Evolutionary conservation across 2,797 vertebrate species (phyloP).

Genomic region (Pogoniulus pusillus): DNA sequence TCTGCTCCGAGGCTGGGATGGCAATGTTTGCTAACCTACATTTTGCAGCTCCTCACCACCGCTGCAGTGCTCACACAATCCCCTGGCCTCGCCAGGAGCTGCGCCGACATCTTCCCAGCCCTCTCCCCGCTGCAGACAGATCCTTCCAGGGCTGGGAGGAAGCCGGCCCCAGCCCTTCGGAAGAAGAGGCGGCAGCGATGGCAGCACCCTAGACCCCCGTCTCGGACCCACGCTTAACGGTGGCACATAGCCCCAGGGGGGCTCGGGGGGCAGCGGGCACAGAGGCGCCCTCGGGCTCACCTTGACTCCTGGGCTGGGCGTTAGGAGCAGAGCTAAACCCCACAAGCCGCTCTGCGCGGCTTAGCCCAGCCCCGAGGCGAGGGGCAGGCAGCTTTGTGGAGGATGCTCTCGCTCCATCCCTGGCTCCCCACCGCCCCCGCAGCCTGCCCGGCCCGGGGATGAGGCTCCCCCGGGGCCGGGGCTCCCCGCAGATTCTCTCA

Average conservation of each 20-base stretch:
- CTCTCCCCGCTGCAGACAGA: neutral
- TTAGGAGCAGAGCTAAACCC: neutral
- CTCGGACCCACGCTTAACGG: too few species aligned
- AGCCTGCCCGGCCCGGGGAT: too few species aligned
- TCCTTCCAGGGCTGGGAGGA: neutral
- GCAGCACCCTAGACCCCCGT: neutral
- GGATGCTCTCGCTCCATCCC: neutral
- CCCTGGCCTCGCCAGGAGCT: neutral
- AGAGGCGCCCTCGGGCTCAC: constrained; percentile 49
- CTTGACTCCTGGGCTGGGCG: constrained; percentile 34
- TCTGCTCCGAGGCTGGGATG: neutral
- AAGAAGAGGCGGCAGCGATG: neutral
- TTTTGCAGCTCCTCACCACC: neutral
- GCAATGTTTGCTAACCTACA: constrained; percentile 51
- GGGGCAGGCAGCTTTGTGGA: neutral
- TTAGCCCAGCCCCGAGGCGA: neutral
- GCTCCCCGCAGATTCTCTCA: neutral
- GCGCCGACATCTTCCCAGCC: neutral
- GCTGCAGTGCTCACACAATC: neutral
- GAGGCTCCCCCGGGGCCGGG: neutral
- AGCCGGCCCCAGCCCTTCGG: neutral
- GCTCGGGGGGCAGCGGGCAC: neutral
- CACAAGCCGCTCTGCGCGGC: neutral
- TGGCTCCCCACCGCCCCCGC: neutral
- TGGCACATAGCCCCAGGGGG: neutral